Percentiles rank a stretch among this genome's conserved stretches.
phyloP scores from a whole-genome alignment of 2,797 vertebrate species.

The Crocodylus rhombifer region DNA sequence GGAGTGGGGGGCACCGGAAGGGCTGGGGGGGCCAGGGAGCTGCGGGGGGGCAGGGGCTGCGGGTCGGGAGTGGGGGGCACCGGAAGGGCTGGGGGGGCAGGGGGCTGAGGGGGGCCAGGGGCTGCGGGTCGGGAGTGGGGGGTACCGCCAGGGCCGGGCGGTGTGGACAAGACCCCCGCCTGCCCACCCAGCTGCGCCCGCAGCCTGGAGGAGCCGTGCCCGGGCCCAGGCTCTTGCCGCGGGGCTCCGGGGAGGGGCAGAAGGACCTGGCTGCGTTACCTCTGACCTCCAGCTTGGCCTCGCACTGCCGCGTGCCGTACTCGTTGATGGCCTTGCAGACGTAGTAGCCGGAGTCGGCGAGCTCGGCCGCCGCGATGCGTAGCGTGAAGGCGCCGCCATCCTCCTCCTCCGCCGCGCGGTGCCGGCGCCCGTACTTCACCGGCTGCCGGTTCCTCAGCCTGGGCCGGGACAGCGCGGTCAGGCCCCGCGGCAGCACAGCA shows the following conservation, averaged over 20 bases:
- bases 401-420: slow-evolving; percentile 86
- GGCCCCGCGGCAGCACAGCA: no score
- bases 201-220: neutral
- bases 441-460: slow-evolving; percentile 97
- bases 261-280: slow-evolving; percentile 78
- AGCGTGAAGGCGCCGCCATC: slow-evolving; percentile 87
- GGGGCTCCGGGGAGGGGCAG: no score
- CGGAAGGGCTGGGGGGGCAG: neutral
- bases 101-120: slow-evolving; percentile 82
- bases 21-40: fast-evolving
- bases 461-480: neutral
- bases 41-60: fast-evolving
- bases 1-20: fast-evolving
- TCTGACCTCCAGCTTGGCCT: slow-evolving; percentile 93
- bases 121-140: no score
- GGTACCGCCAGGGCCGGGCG: neutral
- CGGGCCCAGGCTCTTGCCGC: no score
- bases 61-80: neutral
- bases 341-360: slow-evolving; percentile 91
- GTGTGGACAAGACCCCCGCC: slow-evolving; percentile 2
- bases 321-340: slow-evolving; percentile 98
- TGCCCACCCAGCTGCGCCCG: slow-evolving; percentile 53
- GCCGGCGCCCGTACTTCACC: slow-evolving; percentile 89
- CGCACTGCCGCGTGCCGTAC: slow-evolving; percentile 95
- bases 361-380: slow-evolving; percentile 88